Base-by-base conservation (phyloP, 2,113 vertebrate genomes). In the Butorides virescens region DNA sequence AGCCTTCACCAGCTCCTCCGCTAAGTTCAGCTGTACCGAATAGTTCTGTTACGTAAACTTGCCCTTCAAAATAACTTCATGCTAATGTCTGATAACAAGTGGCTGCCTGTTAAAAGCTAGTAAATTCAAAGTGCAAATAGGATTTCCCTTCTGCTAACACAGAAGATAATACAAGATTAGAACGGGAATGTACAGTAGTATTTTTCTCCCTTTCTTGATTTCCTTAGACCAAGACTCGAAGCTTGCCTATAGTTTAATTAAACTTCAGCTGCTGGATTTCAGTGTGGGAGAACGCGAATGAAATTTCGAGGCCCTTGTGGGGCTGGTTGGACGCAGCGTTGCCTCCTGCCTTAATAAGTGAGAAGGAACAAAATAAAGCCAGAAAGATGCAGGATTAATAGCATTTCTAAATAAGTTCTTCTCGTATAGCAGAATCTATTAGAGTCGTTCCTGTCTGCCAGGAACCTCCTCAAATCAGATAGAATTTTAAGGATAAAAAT, bases 401-500 rank as follows among this genome's bases (percentile, higher is more conserved):
- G 7, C 8, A 42, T 63, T 86, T 71, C 73, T 86, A 42, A 75
- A 84, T 42, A 37, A 7, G 17, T 70, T 59, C 14, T 90, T 86
- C 21, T 42, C 11, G 87, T 59, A 39, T 5, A 67, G 65, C 6
- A 59, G 34, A 18, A 32, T 44, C 11, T 55, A 63, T 84, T 70
- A 74, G 20, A 85, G 56, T 84, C 10, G 19, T 42, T 78, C 30
- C 32, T 77, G 36, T 80, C 27, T 23, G 25, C 7, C 25, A 85
- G 84, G 55, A 91, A 47, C 32, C 16, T 84, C 55, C 21, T 15
- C n/a, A 81, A 71, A 85, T 74, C 39, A 71, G 34, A 68, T 5
- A 25, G 34, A 91, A 91, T 68, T 94, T 84, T 73, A 92, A 91
- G 23, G 34, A 76, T 75, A 93, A 94, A 66, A 81, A 62, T 74